Conservation (phyloP, 2,888 invertebrate genomes). For the Caenorhabditis sp. region DNA sequence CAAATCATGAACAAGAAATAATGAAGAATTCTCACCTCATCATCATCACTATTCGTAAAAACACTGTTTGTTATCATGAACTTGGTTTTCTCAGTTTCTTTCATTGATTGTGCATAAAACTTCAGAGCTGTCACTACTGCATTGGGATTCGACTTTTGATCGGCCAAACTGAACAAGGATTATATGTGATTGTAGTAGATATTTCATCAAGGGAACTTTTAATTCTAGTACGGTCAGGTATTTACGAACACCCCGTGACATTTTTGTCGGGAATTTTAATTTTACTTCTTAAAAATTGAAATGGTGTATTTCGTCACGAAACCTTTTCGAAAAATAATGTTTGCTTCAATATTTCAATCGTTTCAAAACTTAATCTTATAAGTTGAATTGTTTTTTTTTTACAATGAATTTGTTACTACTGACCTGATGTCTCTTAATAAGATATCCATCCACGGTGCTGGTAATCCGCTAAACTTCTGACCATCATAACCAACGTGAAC, state of each 20-base stretch:
- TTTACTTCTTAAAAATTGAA: too few species aligned
- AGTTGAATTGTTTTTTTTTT: too few species aligned
- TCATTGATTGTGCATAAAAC: slow-evolving; percentile 78
- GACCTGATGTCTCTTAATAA: slow-evolving; percentile 65
- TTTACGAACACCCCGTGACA: too few species aligned
- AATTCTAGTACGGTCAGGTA: too few species aligned
- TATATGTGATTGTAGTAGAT: too few species aligned
- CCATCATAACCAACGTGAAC: slow-evolving; percentile 69
- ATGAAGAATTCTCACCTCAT: slow-evolving; percentile 26
- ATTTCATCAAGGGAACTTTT: too few species aligned
- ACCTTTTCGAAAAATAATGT: too few species aligned
- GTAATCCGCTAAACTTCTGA: slow-evolving; percentile 68
- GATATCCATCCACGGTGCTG: slow-evolving; percentile 69
- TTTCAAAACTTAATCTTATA: too few species aligned
- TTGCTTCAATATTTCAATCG: too few species aligned
- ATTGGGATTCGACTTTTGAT: slow-evolving; percentile 85
- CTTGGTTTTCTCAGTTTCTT: slow-evolving; percentile 62
- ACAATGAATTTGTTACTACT: background rate
- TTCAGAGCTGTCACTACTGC: slow-evolving; percentile 82
- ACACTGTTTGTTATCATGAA: slow-evolving; percentile 64
- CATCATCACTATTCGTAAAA: slow-evolving; percentile 51
- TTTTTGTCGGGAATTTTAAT: too few species aligned
- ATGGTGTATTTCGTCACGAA: too few species aligned
- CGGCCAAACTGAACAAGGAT: slow-evolving; percentile 59
- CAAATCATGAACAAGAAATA: slow-evolving; percentile 1